These are phyloP conservation scores for Sebastes kiyomatsui DNA, from an alignment of 2,797 vertebrate genomes.

Conservation along the genomic window DNA sequence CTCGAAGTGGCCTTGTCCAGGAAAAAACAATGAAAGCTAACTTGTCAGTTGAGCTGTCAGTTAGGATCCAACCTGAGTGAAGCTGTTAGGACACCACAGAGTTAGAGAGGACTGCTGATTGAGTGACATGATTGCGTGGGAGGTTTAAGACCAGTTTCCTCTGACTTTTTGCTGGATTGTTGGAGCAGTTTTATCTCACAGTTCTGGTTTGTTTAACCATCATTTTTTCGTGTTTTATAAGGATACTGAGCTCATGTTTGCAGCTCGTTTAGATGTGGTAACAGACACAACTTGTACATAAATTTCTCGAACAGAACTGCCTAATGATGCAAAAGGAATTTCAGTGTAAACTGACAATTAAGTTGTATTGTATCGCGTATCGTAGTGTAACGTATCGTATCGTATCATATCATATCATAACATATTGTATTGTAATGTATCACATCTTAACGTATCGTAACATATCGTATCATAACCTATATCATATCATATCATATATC, in stretches of 20 bases:
- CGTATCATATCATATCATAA: no score
- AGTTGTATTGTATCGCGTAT: no score
- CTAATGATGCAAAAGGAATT: no score
- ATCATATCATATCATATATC: no score
- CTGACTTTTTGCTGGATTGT: not conserved
- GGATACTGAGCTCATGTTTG: not conserved
- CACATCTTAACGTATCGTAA: no score
- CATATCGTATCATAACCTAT: no score
- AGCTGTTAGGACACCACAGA: not conserved
- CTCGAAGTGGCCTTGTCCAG: not conserved
- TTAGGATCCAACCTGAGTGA: slow-evolving; percentile 3
- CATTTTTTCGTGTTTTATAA: not conserved
- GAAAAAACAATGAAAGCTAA: not conserved
- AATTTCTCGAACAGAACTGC: no score
- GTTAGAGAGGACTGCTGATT: not conserved
- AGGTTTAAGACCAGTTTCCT: not conserved
- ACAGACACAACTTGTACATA: no score
- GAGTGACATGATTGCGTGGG: not conserved
- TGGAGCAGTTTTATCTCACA: not conserved
- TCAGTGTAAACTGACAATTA: no score
- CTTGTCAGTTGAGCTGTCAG: slow-evolving; percentile 22
- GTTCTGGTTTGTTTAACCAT: not conserved
- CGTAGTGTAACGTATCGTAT: not conserved
- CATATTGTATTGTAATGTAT: no score
- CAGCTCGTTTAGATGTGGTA: not conserved